Evolutionary conservation across 1,140 invertebrate genomes (phyloP), one percentile per base, ranked within the genome.

Genomic region (Bombus sibiricus): DNA sequence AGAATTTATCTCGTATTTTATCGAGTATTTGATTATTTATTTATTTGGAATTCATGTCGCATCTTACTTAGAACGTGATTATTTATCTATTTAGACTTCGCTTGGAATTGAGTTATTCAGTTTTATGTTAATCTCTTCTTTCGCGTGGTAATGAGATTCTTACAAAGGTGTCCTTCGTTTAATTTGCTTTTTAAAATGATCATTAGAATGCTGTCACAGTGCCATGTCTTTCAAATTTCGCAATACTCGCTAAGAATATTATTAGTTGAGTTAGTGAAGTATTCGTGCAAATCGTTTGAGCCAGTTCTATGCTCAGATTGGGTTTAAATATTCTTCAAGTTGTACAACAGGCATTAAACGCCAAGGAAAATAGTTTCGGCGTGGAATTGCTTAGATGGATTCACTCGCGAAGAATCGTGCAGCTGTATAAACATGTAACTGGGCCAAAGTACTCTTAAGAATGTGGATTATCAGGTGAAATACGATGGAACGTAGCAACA

Each of bases 341-440:
- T 47, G 47, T 47, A 47, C 47, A 47, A 18, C 47, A 47, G 47
- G 0, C 47, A 47, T 47, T 47, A 47, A 47, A 47, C n/a, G 25
- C 25, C 66, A 69, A 25, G 10, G 3, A 5, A 37, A 39, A 10
- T 28, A 28, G 1, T n/a, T n/a, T 41, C 37, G 22, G 13, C 9
- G 12, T 28, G 37, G 3, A 25, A 69, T 15, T 71, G 37, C 5
- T 25, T n/a, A 47, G 39, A 25, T n/a, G 71, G 28, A 43, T 73
- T 22, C 28, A 3, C 2, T 32, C 3, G n/a, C 3, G 32, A 53
- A 32, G 10, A n/a, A 25, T 34, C 22, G 9, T 6, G 25, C 73
- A 74, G 18, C 43, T 74, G 43, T 34, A 12, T 32, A 74, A 32
- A 74, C 73, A 74, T 32, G 73, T 74, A 53, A 32, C 43, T 53